Evolutionary conservation across 2,888 invertebrate species (phyloP), one percentile per base, ranked within the genome.

Genomic region (Folsomia candida): DNA sequence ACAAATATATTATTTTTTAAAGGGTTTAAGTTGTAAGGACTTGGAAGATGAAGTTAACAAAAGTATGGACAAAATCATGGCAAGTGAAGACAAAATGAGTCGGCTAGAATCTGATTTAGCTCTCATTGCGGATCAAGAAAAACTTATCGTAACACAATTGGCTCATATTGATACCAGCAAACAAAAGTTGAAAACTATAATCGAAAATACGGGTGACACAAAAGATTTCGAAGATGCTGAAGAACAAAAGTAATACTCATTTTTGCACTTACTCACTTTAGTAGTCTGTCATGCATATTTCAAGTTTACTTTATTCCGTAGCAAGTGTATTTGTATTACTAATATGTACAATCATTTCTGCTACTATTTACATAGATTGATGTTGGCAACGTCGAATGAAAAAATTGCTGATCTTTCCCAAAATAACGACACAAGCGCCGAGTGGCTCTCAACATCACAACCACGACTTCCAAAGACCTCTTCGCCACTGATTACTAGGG

Each of bases 121-220:
- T 2, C 62, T 78, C 1, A 78, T 79, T 58, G 78, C 77, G 2
- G 78, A 77, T 25, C 79, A 79, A 58, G 79, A 79, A 66, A 76
- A 76, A 51, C 58, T 78, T 18, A 79, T 79, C 58, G 77, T 78
- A 14, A 76, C 67, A 54, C 79, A 79, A 22, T 66, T 79, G 18
- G 77, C 78, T 4, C 75, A 78, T 65, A 79, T 79, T 63, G 79
- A 78, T 51, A 79, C 64, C 51, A 78, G 78, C 58, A 79, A 79
- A 51, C 79, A 79, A 57, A 79, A 79, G 51, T 70, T 79, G 9
- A 51, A 76, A 26, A 78, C 79, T 11, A 79, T 79, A 9, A 78
- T 79, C 26, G 79, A 78, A 67, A 77, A 78, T 66, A 70, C 79
- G 0, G 75, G 75, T 18, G 77, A 77, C 27, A 76, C 71, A 66